Conservation (phyloP, 2,797 vertebrate species). For the Mormyrops boulengeri region DNA sequence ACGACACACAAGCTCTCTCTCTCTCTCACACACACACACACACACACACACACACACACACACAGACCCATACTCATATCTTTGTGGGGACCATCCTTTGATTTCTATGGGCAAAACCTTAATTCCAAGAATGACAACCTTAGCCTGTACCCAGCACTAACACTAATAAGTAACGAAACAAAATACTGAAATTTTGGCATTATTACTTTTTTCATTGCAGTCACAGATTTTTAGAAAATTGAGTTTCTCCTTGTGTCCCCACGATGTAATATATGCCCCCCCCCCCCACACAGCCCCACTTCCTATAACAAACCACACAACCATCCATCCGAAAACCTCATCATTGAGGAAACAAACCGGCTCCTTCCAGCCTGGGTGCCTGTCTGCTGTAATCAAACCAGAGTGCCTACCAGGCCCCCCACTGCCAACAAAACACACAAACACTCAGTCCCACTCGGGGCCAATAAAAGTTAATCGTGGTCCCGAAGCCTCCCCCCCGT, state of each 20-base stretch:
- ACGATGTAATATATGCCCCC: background rate
- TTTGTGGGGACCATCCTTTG: background rate
- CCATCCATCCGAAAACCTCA: background rate
- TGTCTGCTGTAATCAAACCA: background rate
- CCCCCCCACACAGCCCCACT: background rate
- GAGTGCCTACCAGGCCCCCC: background rate
- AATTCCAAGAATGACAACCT: background rate
- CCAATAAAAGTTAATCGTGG: background rate
- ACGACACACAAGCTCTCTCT: background rate
- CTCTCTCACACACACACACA: no score
- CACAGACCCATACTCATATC: background rate
- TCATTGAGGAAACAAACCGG: constrained; percentile 24
- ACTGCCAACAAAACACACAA: constrained; percentile 25
- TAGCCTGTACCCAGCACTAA: background rate
- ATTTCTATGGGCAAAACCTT: background rate
- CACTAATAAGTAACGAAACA: background rate
- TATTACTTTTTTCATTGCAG: background rate
- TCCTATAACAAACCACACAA: background rate
- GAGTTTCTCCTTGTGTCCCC: background rate
- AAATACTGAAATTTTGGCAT: background rate
- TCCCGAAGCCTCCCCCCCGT: background rate
- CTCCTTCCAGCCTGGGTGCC: background rate
- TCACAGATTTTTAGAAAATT: background rate
- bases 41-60: background rate
- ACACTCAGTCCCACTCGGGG: background rate